Evolutionary conservation across 2,888 invertebrate genomes (phyloP).

Genomic region (Cordylochernes scorpioides): DNA sequence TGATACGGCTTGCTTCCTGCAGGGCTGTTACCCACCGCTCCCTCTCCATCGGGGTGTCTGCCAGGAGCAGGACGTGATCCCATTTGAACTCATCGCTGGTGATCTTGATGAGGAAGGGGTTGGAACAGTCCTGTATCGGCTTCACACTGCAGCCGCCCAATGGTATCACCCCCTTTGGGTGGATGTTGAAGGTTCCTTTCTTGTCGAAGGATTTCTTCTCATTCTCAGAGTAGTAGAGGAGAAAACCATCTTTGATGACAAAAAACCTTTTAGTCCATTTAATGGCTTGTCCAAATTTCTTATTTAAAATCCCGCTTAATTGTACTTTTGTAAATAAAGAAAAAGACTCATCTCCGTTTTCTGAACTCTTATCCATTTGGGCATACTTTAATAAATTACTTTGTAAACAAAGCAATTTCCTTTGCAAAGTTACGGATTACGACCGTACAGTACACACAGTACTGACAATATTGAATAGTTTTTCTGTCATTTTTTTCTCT

Average conservation of each 20-base stretch:
- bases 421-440: too few species aligned
- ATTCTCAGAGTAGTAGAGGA: slow-evolving; percentile 23
- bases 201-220: slow-evolving; percentile 21
- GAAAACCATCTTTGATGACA: slow-evolving; percentile 25
- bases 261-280: slow-evolving; percentile 23
- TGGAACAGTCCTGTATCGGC: slow-evolving; percentile 15
- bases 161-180: slow-evolving; percentile 22
- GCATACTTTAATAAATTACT: too few species aligned
- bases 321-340: too few species aligned
- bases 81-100: slow-evolving; percentile 14
- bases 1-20: slow-evolving; percentile 20
- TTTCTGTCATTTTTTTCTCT: too few species aligned
- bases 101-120: slow-evolving; percentile 13
- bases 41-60: slow-evolving; percentile 20
- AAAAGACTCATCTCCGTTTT: too few species aligned
- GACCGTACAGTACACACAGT: too few species aligned
- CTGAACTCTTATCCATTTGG: too few species aligned
- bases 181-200: slow-evolving; percentile 19
- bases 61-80: slow-evolving; percentile 15
- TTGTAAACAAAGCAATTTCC: too few species aligned
- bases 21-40: slow-evolving; percentile 20
- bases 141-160: slow-evolving; percentile 18
- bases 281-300: too few species aligned
- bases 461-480: too few species aligned
- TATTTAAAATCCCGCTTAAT: too few species aligned